Percentiles rank a stretch among this genome's conserved stretches.
These are phyloP conservation scores for Microctonus brassicae DNA, from an alignment of 2,888 invertebrate species.

Conservation along the genomic window DNA sequence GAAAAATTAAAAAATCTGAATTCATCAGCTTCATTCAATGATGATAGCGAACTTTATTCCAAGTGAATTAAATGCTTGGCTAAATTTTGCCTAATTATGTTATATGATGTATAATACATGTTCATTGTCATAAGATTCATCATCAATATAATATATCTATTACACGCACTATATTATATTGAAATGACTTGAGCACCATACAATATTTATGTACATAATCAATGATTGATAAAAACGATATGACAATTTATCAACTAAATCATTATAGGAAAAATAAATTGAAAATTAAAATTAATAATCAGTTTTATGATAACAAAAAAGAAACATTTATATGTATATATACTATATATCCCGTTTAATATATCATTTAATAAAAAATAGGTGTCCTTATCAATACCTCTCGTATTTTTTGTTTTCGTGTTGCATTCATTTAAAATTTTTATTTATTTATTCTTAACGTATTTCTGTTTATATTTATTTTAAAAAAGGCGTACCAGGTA, in stretches of 20 bases:
- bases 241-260: neutral
- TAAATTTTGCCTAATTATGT: neutral
- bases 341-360: neutral
- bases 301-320: neutral
- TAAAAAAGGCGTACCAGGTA: slow-evolving; percentile 11
- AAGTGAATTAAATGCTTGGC: neutral
- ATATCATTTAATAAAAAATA: neutral
- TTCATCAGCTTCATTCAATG: neutral
- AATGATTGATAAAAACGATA: neutral
- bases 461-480: slow-evolving; percentile 5
- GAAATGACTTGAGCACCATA: neutral
- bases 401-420: neutral
- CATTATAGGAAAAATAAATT: too few species aligned
- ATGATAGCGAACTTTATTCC: too few species aligned
- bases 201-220: neutral
- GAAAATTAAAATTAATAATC: neutral
- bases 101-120: neutral
- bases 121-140: neutral
- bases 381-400: neutral
- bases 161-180: neutral
- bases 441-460: neutral
- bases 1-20: slow-evolving; percentile 67
- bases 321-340: neutral
- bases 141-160: neutral
- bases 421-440: neutral